Conservation (phyloP, 1,140 invertebrate species). For the Oscheius sp. region DNA sequence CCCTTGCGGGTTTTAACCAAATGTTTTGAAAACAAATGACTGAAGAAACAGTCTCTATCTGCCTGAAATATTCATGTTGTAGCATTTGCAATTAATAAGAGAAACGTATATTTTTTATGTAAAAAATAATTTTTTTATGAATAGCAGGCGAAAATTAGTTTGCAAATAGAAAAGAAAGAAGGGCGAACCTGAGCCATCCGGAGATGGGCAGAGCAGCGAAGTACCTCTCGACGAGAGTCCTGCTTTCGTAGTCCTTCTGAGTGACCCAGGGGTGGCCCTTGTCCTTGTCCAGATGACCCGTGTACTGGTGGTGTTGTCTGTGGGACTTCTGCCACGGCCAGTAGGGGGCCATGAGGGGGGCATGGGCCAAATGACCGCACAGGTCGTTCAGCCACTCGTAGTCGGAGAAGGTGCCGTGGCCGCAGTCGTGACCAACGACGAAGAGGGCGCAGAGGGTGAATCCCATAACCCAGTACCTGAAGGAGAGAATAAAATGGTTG, state of each 20-base stretch:
- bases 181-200: slow-evolving; percentile 32
- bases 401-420: slow-evolving; percentile 62
- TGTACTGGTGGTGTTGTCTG: slow-evolving; percentile 44
- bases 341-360: slow-evolving; percentile 48
- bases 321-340: slow-evolving; percentile 52
- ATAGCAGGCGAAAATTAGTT: background rate
- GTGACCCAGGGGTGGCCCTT: slow-evolving; percentile 48
- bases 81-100: too few species aligned
- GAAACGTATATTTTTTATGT: too few species aligned
- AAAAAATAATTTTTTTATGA: too few species aligned
- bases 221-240: slow-evolving; percentile 28
- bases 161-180: slow-evolving; percentile 9
- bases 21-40: too few species aligned
- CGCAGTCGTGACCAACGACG: slow-evolving; percentile 63
- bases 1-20: too few species aligned
- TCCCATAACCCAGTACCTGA: slow-evolving; percentile 57
- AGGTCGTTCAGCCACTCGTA: slow-evolving; percentile 51
- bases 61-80: too few species aligned
- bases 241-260: slow-evolving; percentile 35
- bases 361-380: slow-evolving; percentile 50
- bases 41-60: too few species aligned
- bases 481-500: slow-evolving; percentile 25
- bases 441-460: slow-evolving; percentile 61
- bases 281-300: slow-evolving; percentile 47
- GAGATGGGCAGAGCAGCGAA: slow-evolving; percentile 40